Evolutionary conservation across 2,797 vertebrate genomes (phyloP).

Genomic region (Sebastolobus altivelis): DNA sequence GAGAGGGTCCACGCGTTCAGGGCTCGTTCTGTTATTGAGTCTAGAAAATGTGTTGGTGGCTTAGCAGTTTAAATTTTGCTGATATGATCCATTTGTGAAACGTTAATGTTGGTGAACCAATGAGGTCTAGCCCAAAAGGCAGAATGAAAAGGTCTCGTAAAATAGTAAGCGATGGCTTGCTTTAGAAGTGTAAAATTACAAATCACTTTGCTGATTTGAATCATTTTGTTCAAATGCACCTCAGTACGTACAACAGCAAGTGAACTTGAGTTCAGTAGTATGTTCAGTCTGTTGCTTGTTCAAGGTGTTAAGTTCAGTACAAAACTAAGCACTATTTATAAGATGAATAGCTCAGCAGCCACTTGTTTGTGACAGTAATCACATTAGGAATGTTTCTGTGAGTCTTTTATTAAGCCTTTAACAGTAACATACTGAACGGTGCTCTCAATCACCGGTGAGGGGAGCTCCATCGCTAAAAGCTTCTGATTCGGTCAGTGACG

Average conservation of each 20-base stretch:
- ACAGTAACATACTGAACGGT: neutral
- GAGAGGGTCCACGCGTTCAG: neutral
- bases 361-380: neutral
- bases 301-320: neutral
- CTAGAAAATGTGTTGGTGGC: neutral
- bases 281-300: neutral
- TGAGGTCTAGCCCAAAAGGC: neutral
- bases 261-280: neutral
- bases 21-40: neutral
- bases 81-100: neutral
- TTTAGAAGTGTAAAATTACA: neutral
- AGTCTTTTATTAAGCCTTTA: constrained; percentile 13
- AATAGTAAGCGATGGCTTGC: too few relatives aligned
- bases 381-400: neutral
- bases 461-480: neutral
- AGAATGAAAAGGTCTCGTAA: neutral
- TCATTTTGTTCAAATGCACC: neutral
- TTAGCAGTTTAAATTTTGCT: neutral
- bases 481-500: neutral
- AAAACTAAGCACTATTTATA: neutral
- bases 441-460: constrained; percentile 13
- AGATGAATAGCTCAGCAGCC: neutral
- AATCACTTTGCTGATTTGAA: neutral
- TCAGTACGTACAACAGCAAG: neutral
- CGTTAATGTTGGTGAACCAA: neutral